Conservation (phyloP, 2,113 vertebrate species). For the Etheostoma cragini region DNA sequence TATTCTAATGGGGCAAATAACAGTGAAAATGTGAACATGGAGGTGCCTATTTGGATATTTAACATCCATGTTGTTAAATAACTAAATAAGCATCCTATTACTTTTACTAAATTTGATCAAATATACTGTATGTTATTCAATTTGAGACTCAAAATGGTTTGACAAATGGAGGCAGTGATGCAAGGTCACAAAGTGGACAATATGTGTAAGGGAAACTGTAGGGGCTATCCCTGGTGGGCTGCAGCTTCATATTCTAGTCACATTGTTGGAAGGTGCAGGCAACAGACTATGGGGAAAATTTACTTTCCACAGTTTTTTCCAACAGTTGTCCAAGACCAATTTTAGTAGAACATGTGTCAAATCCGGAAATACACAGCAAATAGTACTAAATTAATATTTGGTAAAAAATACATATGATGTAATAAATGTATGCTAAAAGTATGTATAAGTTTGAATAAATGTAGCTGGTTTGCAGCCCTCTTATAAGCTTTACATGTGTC, state of each 20-base stretch:
- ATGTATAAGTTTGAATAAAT: neutral
- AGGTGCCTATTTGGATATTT: neutral
- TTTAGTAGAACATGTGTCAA: neutral
- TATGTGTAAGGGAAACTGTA: neutral
- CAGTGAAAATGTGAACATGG: neutral
- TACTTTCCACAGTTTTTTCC: neutral
- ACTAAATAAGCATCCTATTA: neutral
- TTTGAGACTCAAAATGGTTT: neutral
- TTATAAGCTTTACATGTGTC: neutral
- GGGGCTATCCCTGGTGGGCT: neutral
- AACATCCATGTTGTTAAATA: neutral
- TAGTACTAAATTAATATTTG: neutral
- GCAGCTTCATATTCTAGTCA: neutral
- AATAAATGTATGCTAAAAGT: neutral
- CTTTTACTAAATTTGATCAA: neutral
- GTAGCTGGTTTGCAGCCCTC: neutral
- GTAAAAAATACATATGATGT: neutral
- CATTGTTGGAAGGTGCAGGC: neutral
- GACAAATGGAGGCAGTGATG: neutral
- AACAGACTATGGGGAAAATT: neutral
- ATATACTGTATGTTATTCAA: no score
- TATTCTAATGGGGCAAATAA: neutral
- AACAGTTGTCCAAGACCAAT: neutral
- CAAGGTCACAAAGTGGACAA: neutral
- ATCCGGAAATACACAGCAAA: neutral